These are phyloP conservation scores for Matsumurasca onukii DNA, from an alignment of 1,140 invertebrate species.

Conservation along the genomic window DNA sequence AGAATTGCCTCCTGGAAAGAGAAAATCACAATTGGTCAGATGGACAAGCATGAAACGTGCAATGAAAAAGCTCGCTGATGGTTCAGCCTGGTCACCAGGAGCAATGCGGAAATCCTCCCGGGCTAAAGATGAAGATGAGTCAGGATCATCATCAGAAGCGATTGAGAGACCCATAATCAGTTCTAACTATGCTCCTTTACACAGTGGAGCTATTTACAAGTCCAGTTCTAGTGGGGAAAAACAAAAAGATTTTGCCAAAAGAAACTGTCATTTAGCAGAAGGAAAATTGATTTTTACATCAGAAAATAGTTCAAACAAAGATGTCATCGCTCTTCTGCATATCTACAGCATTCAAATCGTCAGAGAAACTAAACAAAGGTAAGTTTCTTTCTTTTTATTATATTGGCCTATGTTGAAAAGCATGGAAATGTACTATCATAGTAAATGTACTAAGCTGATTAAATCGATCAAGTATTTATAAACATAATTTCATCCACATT, in stretches of 20 bases:
- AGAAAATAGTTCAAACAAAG: constrained; percentile 56
- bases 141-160: constrained; percentile 42
- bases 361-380: constrained; percentile 59
- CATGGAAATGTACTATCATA: too few species aligned
- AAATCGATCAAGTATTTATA: too few species aligned
- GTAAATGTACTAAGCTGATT: too few species aligned
- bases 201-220: constrained; percentile 49
- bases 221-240: constrained; percentile 49
- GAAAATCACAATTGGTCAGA: constrained; percentile 44
- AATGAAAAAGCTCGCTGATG: constrained; percentile 47
- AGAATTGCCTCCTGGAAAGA: constrained; percentile 45
- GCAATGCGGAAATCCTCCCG: constrained; percentile 43
- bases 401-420: too few species aligned
- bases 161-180: constrained; percentile 45
- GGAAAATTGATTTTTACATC: constrained; percentile 54
- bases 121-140: constrained; percentile 35
- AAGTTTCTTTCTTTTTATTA: too few species aligned
- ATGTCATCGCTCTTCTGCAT: constrained; percentile 56
- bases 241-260: constrained; percentile 55
- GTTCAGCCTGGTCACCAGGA: constrained; percentile 48
- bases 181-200: constrained; percentile 43
- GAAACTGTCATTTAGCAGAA: constrained; percentile 54
- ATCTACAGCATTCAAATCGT: constrained; percentile 63
- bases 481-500: too few species aligned
- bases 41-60: constrained; percentile 46